phyloP scores from a whole-genome alignment of 2,888 invertebrate species.

The Patella caerulea region DNA sequence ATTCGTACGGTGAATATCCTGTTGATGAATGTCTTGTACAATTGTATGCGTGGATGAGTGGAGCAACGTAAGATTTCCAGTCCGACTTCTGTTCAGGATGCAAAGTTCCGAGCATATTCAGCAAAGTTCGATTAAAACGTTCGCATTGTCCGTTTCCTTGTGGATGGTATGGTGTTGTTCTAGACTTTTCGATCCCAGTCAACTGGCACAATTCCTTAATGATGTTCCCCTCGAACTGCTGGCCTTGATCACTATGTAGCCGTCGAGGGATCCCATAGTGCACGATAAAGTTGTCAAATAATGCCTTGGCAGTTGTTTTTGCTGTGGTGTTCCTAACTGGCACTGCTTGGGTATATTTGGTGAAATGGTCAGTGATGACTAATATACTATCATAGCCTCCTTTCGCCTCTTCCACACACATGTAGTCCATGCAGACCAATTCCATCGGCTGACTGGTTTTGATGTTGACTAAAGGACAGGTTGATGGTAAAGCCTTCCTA shows the following conservation, averaged over 20 bases:
- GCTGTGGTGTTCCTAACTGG: constrained; percentile 26
- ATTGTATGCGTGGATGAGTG: not conserved
- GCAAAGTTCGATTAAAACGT: not conserved
- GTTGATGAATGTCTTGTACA: not conserved
- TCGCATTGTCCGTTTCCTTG: not conserved
- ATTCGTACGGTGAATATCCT: not conserved
- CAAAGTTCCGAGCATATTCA: not conserved
- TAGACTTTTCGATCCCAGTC: not conserved
- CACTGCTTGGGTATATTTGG: constrained; percentile 17
- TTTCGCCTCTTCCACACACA: constrained; percentile 18
- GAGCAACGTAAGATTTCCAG: no score
- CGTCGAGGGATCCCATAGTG: not conserved
- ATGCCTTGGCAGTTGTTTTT: constrained; percentile 15
- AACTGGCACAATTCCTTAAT: no score
- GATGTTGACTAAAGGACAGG: not conserved
- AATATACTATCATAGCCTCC: constrained; percentile 16
- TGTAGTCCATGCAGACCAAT: constrained; percentile 23
- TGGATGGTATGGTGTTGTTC: not conserved
- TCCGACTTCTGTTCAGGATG: not conserved
- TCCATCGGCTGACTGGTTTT: constrained; percentile 3
- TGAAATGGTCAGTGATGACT: constrained; percentile 26
- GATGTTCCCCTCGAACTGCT: no score
- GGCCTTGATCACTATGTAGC: not conserved
- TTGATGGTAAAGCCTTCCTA: constrained; percentile 9
- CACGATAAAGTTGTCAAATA: not conserved